A percentile compares a stretch with the other conserved stretches of the same genome.
Evolutionary conservation across 2,113 vertebrate genomes (phyloP).

Genomic region (Pitta sordida): DNA sequence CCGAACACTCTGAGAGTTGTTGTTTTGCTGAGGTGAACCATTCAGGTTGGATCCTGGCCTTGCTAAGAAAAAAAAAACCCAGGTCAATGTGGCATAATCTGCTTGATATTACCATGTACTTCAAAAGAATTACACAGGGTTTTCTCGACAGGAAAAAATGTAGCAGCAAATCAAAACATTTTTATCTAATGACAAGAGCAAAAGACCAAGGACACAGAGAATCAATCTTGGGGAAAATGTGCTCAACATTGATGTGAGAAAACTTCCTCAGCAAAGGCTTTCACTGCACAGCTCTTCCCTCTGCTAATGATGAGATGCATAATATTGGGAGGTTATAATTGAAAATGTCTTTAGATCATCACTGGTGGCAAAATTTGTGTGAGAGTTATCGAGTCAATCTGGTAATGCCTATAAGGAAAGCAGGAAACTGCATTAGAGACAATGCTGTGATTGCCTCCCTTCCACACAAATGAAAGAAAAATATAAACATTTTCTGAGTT

Average conservation of each 20-base stretch:
- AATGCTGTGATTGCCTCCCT: background rate
- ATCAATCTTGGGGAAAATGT: background rate
- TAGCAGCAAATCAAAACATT: background rate
- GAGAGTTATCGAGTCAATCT: slow-evolving; percentile 15
- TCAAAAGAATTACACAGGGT: background rate
- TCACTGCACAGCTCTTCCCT: background rate
- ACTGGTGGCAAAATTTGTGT: slow-evolving; percentile 18
- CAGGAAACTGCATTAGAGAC: slow-evolving; percentile 24
- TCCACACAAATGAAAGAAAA: background rate
- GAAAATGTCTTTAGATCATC: slow-evolving; percentile 21
- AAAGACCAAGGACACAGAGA: background rate
- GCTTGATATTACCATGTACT: background rate
- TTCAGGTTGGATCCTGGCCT: background rate
- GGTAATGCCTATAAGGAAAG: slow-evolving; percentile 15
- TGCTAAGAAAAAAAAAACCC: background rate
- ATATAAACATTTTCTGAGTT: background rate
- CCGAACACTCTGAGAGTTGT: background rate
- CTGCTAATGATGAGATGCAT: background rate
- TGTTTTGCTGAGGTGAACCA: background rate
- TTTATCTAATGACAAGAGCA: background rate
- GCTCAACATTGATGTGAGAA: background rate
- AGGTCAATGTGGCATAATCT: background rate
- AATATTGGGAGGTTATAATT: background rate
- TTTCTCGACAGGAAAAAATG: background rate
- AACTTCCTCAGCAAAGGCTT: background rate